A percentile compares a stretch with the other conserved stretches of the same genome.
These are phyloP conservation scores for Embidobia sp. DNA, from an alignment of 2,888 invertebrate species.

Conservation along the genomic window DNA sequence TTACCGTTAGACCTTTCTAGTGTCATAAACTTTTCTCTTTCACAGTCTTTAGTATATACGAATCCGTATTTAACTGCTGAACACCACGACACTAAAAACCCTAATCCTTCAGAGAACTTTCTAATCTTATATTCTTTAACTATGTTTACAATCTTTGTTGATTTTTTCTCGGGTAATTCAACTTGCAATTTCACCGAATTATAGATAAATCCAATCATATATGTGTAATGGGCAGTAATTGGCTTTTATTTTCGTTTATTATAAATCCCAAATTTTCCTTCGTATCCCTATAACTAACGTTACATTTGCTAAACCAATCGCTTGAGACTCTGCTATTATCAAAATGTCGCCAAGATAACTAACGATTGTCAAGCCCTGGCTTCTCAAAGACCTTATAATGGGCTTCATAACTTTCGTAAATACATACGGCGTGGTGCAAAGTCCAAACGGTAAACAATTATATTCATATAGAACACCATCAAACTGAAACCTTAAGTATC, in stretches of 20 bases:
- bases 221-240: too few species aligned
- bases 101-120: constrained; percentile 30
- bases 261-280: background rate
- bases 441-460: constrained; percentile 59
- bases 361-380: too few species aligned
- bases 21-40: too few species aligned
- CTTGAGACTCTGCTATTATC: background rate
- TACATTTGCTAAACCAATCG: too few species aligned
- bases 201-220: too few species aligned
- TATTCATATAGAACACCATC: constrained; percentile 50
- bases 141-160: background rate
- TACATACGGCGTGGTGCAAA: constrained; percentile 40
- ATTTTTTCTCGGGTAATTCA: constrained; percentile 36
- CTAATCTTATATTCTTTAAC: constrained; percentile 22
- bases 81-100: constrained; percentile 38
- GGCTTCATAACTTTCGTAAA: constrained; percentile 54
- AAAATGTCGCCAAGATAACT: background rate
- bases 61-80: constrained; percentile 53
- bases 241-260: too few species aligned
- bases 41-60: constrained; percentile 45
- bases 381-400: constrained; percentile 34
- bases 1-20: too few species aligned
- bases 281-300: background rate
- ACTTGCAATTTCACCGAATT: constrained; percentile 31
- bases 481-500: constrained; percentile 61